Percentiles rank a stretch among this genome's conserved stretches.
Evolutionary conservation across 2,888 invertebrate genomes (phyloP).

Genomic region (Diplazon laetatorius): DNA sequence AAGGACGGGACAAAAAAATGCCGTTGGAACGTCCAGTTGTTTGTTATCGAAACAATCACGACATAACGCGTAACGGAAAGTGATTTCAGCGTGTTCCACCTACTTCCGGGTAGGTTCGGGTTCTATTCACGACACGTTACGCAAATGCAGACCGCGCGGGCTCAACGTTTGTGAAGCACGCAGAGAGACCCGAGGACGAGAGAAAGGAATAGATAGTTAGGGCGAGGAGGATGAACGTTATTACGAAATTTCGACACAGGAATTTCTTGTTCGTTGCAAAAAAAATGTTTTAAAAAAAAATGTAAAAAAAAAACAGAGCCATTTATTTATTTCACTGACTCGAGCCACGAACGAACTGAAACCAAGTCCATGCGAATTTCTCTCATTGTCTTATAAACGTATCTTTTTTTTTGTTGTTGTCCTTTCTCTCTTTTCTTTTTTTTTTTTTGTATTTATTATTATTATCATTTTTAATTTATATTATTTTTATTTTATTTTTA

Average conservation of each 20-base stretch:
- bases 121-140: slow-evolving; percentile 40
- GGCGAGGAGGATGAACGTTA: too few relatives aligned
- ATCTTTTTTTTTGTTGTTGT: slow-evolving; percentile 25
- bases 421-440: slow-evolving; percentile 10
- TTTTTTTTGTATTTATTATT: too few relatives aligned
- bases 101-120: slow-evolving; percentile 59
- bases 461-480: too few relatives aligned
- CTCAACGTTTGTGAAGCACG: not conserved
- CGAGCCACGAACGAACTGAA: slow-evolving; percentile 5
- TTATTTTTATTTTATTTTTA: slow-evolving; percentile 25
- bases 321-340: slow-evolving; percentile 30
- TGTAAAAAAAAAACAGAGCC: too few relatives aligned
- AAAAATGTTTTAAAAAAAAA: too few relatives aligned
- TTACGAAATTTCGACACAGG: slow-evolving; percentile 22
- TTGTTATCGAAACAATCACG: slow-evolving; percentile 37
- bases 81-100: not conserved
- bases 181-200: not conserved
- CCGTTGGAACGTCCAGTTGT: slow-evolving; percentile 29
- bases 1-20: too few relatives aligned
- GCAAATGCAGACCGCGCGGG: slow-evolving; percentile 26
- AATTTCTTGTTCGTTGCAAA: slow-evolving; percentile 36
- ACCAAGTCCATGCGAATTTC: slow-evolving; percentile 22
- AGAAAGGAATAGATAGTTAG: slow-evolving; percentile 36
- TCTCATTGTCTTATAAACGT: slow-evolving; percentile 46
- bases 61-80: slow-evolving; percentile 18